A percentile compares a stretch with the other conserved stretches of the same genome.
phyloP scores from a whole-genome alignment of 2,113 vertebrate genomes.

The Syrmaticus mikado region DNA sequence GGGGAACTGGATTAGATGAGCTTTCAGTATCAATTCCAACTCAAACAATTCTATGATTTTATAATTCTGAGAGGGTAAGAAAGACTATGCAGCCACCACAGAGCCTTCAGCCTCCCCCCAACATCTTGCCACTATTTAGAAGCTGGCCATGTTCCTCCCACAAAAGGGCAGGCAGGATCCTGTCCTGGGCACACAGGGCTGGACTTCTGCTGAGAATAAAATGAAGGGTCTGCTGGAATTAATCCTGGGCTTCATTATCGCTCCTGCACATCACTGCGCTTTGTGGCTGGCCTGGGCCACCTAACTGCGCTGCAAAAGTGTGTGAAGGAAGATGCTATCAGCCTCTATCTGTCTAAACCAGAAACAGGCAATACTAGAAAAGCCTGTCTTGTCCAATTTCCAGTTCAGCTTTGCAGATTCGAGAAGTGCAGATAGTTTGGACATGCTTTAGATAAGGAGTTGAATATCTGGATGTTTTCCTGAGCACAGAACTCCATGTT shows the following conservation, averaged over 20 bases:
- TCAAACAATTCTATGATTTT: too few species aligned
- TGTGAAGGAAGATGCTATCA: constrained; percentile 65
- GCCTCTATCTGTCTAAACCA: constrained; percentile 59
- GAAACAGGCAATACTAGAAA: constrained; percentile 69
- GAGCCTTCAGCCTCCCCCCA: not conserved
- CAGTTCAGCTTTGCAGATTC: constrained; percentile 66
- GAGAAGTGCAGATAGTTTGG: constrained; percentile 66
- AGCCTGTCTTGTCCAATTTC: constrained; percentile 68
- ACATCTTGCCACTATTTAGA: not conserved
- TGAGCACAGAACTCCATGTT: not conserved
- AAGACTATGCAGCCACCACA: fast-evolving
- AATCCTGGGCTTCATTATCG: constrained; percentile 12
- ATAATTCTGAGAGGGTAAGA: not conserved
- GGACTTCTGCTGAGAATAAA: not conserved
- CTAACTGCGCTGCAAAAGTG: constrained; percentile 25
- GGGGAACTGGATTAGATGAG: too few species aligned
- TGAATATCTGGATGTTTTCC: constrained; percentile 56
- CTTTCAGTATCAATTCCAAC: too few species aligned
- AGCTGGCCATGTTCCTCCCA: not conserved
- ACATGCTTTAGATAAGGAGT: constrained; percentile 69
- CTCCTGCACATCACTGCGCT: constrained; percentile 20
- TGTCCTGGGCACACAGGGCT: fast-evolving
- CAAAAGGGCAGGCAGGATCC: not conserved
- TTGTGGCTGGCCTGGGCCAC: not conserved
- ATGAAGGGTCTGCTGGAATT: not conserved